Evolutionary conservation across 2,797 vertebrate species (phyloP), one percentile per base, ranked within the genome.

Genomic region (Amphiprion clarkii): DNA sequence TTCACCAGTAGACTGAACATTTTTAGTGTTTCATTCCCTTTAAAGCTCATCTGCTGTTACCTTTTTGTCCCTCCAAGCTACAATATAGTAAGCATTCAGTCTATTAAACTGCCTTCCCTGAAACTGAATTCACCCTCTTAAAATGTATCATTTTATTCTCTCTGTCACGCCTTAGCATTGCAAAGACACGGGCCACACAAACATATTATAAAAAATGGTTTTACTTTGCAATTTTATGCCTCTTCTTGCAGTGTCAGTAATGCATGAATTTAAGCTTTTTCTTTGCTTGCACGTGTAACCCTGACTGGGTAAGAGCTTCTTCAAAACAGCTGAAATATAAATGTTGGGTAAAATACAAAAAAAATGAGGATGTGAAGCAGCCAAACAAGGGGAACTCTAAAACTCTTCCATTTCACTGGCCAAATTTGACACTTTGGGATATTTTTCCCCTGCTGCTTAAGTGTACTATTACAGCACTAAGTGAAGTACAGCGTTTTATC

Each of bases 371-470:
- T 25, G 27, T 53, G 39, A 67, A 52, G 54, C 69, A 42, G 33
- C 12, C 11, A 54, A 73, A 76, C 39, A 55, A 51, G 10, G 63
- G 2, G n/a, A 33, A 67, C 52, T 70, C 31, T 46, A 9, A 66
- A 81, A 63, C 51, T 19, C 23, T 72, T 85, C 73, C 75, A 64
- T 72, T 75, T 73, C 55, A 58, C 67, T 71, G 53, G 68, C 51
- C 40, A 82, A 65, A 85, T 82, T 49, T 65, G 64, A 76, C 62
- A 74, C 65, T 65, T 61, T 77, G 58, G 29, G 56, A 77, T 71
- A 46, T 71, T 76, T 23, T 76, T 67, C 9, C 52, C 46, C 55
- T 53, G 25, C 46, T 71, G 19, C 63, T 49, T 51, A 57, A 71
- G 52, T 82, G 73, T 27, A 40, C 66, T n/a, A 29, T 74, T 75